Conservation (phyloP, 2,797 vertebrate species). For the Hypotaenidia philippensis region DNA sequence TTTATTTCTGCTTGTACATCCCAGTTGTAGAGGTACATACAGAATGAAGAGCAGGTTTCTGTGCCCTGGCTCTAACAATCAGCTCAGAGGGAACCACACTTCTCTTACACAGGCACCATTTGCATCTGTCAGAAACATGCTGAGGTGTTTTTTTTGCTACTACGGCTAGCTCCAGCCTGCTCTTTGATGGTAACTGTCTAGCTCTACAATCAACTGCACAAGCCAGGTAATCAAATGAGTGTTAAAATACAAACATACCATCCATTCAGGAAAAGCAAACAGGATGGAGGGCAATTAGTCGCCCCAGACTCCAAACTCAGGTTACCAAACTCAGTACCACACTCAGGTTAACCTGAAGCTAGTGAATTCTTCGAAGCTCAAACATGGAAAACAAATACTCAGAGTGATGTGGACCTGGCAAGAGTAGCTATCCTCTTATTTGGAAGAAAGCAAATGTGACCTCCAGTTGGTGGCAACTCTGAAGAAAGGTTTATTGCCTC, state of each 20-base stretch:
- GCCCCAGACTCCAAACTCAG: background rate
- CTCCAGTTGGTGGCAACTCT: background rate
- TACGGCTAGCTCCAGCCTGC: background rate
- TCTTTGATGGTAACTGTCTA: background rate
- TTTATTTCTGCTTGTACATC: background rate
- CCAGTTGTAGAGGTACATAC: background rate
- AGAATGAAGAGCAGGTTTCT: background rate
- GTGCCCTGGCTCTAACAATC: background rate
- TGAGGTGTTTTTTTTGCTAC: background rate
- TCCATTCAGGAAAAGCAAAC: background rate
- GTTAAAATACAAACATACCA: background rate
- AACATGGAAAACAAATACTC: background rate
- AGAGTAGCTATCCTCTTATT: background rate
- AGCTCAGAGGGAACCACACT: background rate
- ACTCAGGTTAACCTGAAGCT: background rate
- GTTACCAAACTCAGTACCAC: too few relatives aligned
- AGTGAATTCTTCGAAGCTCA: background rate
- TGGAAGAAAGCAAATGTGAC: background rate
- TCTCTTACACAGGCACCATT: background rate
- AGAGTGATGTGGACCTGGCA: background rate
- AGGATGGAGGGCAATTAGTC: fast-evolving
- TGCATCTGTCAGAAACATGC: background rate
- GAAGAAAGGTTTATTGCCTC: background rate
- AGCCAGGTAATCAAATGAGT: background rate
- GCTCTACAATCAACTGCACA: background rate